A percentile compares a stretch with the other conserved stretches of the same genome.
Evolutionary conservation across 1,140 invertebrate species (phyloP).

Genomic region (Melanaphis sacchari): DNA sequence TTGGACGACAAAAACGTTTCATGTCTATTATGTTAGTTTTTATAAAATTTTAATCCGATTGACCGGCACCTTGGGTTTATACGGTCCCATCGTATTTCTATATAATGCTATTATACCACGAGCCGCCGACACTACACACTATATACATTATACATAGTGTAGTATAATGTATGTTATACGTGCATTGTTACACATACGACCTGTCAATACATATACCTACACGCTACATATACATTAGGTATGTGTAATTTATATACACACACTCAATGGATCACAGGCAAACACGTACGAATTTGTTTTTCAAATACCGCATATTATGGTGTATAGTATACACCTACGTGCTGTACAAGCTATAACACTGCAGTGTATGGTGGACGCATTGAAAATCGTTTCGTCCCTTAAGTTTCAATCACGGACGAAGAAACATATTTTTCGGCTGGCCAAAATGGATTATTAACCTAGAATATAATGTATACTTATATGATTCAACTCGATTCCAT

Average conservation of each 20-base stretch:
- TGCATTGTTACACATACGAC: background rate
- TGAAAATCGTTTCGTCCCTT: background rate
- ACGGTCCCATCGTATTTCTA: background rate
- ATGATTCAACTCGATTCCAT: background rate
- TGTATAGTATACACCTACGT: background rate
- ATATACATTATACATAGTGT: background rate
- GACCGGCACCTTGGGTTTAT: background rate
- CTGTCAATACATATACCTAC: background rate
- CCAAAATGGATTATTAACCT: background rate
- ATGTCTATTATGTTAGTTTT: background rate
- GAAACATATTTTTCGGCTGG: background rate
- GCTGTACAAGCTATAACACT: background rate
- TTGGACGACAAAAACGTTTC: background rate
- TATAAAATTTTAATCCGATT: background rate
- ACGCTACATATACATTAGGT: background rate
- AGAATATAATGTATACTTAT: background rate
- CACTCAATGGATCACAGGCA: background rate
- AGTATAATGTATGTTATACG: background rate
- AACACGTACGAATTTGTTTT: slow-evolving; percentile 31
- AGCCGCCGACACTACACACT: background rate
- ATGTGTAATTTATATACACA: background rate
- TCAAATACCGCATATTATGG: background rate
- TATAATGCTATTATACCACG: background rate
- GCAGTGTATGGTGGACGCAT: background rate
- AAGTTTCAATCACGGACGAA: background rate